Evolutionary conservation across 92 coral and sea anemone species (phyloP).

Genomic region (Nematostella vectensis): DNA sequence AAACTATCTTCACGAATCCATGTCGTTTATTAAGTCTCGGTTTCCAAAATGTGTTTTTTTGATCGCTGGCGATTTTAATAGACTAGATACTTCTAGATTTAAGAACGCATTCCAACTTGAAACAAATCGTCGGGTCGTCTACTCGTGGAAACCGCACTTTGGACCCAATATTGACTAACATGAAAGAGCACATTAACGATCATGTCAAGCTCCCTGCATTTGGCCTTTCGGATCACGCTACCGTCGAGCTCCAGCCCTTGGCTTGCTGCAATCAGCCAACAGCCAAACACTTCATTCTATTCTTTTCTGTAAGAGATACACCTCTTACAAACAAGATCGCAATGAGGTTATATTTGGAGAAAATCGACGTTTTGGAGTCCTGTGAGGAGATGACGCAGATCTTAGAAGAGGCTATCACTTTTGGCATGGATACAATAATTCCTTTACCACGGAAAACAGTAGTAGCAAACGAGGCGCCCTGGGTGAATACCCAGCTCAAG

Average conservation of each 20-base stretch:
- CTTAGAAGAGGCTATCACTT: not conserved
- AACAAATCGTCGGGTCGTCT: too few species aligned
- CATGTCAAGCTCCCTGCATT: conserved; percentile 1
- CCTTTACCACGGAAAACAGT: not conserved
- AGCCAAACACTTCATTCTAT: not conserved
- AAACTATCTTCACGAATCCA: too few species aligned
- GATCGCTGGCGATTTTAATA: too few species aligned
- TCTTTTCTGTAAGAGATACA: conserved; percentile 1
- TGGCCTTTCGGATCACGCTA: conserved; percentile 3
- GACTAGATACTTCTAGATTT: too few species aligned
- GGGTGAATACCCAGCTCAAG: conserved; percentile 12
- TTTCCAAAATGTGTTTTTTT: too few species aligned
- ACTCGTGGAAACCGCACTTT: conserved; percentile 3
- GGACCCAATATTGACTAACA: not conserved
- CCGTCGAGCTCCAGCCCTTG: conserved; percentile 1
- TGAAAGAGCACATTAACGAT: not conserved
- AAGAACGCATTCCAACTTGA: too few species aligned
- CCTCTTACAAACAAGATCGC: not conserved
- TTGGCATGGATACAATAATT: not conserved
- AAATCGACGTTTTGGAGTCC: not conserved
- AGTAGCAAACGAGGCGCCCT: not conserved
- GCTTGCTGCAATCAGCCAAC: not conserved
- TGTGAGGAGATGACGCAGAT: not conserved
- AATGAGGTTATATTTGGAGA: not conserved
- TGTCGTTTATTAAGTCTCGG: too few species aligned